These are phyloP conservation scores for Tursiops truncatus DNA, from an alignment of 2,113 vertebrate species.

Conservation along the genomic window DNA sequence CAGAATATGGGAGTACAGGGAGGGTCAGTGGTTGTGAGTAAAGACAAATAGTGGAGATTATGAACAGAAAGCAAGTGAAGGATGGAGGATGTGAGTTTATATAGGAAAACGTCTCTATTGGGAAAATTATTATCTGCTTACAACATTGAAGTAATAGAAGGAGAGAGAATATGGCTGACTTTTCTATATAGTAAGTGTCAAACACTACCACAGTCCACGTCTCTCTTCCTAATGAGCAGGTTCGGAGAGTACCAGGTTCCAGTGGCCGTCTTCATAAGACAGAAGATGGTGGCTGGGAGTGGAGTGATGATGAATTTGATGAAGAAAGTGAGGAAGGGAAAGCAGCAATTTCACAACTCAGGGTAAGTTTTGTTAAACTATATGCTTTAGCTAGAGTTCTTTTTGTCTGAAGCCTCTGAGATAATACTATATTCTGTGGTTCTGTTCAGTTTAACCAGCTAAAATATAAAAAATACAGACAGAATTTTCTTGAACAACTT, in stretches of 20 bases:
- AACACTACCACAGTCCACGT: background rate
- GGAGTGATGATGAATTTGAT: constrained; percentile 97
- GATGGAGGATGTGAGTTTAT: background rate
- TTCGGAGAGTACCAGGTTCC: constrained; percentile 95
- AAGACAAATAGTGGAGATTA: background rate
- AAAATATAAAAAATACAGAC: background rate
- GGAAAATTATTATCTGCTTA: background rate
- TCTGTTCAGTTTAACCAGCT: background rate
- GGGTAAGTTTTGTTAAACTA: constrained; percentile 78
- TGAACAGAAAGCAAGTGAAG: background rate
- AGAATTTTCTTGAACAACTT: background rate
- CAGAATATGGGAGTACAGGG: background rate
- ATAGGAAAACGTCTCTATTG: background rate
- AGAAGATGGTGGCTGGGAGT: constrained; percentile 97
- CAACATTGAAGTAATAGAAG: background rate
- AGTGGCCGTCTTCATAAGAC: constrained; percentile 98
- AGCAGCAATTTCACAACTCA: constrained; percentile 91
- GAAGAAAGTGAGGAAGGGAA: constrained; percentile 97
- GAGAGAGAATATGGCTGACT: background rate
- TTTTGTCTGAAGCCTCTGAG: background rate
- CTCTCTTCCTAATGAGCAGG: constrained; percentile 83
- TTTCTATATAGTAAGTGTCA: background rate
- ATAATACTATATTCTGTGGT: background rate
- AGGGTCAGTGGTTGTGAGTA: background rate
- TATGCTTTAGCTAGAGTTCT: background rate